These are phyloP conservation scores for Serranus cabrilla DNA, from an alignment of 2,797 vertebrate species.

Conservation along the genomic window DNA sequence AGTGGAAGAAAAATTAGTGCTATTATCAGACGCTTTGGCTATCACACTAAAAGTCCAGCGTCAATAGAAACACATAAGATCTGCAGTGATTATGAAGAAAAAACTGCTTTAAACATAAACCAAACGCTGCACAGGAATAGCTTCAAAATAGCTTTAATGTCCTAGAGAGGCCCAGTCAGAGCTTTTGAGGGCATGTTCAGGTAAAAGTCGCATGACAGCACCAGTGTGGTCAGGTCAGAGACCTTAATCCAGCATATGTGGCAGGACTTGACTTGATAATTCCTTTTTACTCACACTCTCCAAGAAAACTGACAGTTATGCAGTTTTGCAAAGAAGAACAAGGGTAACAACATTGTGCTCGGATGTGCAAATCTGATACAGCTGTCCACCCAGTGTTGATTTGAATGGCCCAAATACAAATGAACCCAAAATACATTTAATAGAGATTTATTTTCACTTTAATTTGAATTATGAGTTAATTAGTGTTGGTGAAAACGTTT, in stretches of 20 bases:
- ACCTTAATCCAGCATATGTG: background rate
- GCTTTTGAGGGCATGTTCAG: too few species aligned
- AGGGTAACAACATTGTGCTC: background rate
- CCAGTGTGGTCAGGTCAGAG: background rate
- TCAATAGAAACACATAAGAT: background rate
- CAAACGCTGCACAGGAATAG: background rate
- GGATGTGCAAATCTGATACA: background rate
- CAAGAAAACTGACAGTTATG: background rate
- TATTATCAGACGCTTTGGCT: slow-evolving; percentile 4
- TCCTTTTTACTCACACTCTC: background rate
- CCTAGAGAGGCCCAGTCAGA: too few species aligned
- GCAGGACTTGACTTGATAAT: background rate
- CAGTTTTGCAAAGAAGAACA: background rate
- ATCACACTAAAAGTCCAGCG: background rate
- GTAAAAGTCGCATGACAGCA: background rate
- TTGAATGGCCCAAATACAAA: background rate
- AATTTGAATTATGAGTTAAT: too few species aligned
- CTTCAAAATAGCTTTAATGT: background rate
- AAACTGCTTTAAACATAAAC: background rate
- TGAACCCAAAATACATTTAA: background rate
- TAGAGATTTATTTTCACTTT: background rate
- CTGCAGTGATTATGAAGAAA: background rate
- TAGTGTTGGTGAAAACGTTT: background rate
- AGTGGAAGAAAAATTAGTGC: background rate
- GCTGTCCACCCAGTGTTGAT: background rate